A percentile compares a stretch with the other conserved stretches of the same genome.
Evolutionary conservation across 2,888 invertebrate genomes (phyloP).

Genomic region (Harmothoe impar): DNA sequence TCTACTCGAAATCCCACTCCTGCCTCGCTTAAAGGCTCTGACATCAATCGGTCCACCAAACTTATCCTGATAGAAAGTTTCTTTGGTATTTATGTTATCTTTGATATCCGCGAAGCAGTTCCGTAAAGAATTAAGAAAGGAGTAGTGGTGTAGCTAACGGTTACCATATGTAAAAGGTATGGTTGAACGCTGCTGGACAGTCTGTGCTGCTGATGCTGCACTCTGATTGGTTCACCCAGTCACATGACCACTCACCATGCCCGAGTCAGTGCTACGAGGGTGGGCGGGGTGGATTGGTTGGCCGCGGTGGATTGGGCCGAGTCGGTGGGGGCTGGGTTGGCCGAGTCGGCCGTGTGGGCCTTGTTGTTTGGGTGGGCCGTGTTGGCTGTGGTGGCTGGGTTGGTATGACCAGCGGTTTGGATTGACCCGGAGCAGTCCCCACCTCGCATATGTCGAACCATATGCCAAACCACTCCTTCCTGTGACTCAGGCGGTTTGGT

Average conservation of each 20-base stretch:
- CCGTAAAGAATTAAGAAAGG: neutral
- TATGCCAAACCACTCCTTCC: conserved; percentile 63
- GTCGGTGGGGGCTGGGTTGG: too few species aligned
- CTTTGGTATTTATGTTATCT: conserved; percentile 4
- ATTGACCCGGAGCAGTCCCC: neutral
- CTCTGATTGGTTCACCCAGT: neutral
- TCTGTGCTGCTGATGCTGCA: neutral
- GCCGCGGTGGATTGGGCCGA: too few species aligned
- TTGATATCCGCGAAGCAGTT: conserved; percentile 25
- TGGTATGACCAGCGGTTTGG: neutral
- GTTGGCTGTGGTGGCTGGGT: neutral
- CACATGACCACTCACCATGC: neutral
- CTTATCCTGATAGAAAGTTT: conserved; percentile 9
- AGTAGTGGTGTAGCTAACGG: neutral
- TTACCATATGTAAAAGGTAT: conserved; percentile 18
- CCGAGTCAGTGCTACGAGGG: neutral
- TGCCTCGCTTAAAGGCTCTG: neutral
- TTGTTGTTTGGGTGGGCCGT: too few species aligned
- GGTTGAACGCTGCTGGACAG: neutral
- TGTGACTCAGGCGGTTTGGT: conserved; percentile 12
- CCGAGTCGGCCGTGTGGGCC: too few species aligned
- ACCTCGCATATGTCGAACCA: conserved; percentile 68
- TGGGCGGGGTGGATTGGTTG: neutral
- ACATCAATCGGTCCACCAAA: neutral
- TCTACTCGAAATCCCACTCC: neutral